Base-by-base conservation (phyloP, 2,113 vertebrate genomes). In the Callospermophilus lateralis region DNA sequence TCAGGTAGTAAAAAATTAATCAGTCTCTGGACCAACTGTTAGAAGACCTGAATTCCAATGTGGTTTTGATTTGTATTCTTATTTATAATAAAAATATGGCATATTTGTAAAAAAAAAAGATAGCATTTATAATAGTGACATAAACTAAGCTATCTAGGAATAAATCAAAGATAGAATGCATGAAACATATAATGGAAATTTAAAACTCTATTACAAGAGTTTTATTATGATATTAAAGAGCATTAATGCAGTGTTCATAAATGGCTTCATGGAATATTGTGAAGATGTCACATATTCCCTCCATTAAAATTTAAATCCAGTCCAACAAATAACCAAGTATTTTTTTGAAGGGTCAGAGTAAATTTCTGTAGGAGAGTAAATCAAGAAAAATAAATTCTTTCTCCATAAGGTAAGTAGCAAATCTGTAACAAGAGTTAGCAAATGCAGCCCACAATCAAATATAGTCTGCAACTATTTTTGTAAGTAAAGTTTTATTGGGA, bases 171-270 rank as follows among this genome's bases (percentile, higher is more conserved):
- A 72, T 19, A 90, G 34, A 89, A 95, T 91, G 48, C 65, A 72
- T 94, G 74, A 97, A 95, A 89, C n/a, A 70, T 88, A 63, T 83
- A 85, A 91, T 48, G 32, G 55, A 89, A 97, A 97, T 95, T 94
- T 94, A 94, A 97, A 83, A 73, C 83, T 74, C 24, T 90, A 77
- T 95, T 87, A 88, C 1, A 45, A 74, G 65, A 55, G 34, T 85
- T 85, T 96, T 94, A 96, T 89, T 87, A 88, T 72, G 53, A 61
- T 45, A 83, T 84, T 90, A 86, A 53, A 94, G 17, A 58, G 9
- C 20, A 42, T 94, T 85, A 93, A 94, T 74, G 61, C 55, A 65
- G 12, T 48, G 9, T 81, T 88, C 83, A 77, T 84, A 96, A 81
- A 78, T 84, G 68, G 42, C 73, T 93, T 89, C 68, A 61, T 79